Conservation (phyloP, 1,140 invertebrate species). For the Lordiphosa mommai region DNA sequence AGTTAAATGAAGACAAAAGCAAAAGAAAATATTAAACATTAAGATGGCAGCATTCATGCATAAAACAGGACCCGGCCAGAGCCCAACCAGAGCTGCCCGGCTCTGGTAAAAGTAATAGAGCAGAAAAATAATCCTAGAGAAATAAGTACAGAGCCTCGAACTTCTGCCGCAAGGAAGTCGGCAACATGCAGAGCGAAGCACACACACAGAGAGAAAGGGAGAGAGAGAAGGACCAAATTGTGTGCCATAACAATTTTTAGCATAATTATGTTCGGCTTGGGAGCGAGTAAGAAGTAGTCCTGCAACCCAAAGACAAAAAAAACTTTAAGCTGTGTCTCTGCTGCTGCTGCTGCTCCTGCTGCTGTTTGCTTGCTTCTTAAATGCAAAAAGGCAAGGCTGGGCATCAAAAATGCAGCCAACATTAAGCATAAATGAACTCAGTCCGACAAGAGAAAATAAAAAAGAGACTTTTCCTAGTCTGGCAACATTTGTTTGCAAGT, state of each 20-base stretch:
- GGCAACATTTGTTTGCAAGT: slow-evolving; percentile 44
- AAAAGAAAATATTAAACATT: slow-evolving; percentile 68
- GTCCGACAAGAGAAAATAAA: slow-evolving; percentile 11
- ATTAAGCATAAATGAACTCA: slow-evolving; percentile 70
- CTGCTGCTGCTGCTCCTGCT: not conserved
- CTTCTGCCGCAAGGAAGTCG: slow-evolving; percentile 40
- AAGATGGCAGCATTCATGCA: slow-evolving; percentile 67
- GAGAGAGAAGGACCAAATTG: slow-evolving; percentile 36
- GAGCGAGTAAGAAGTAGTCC: slow-evolving; percentile 8
- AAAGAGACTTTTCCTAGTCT: slow-evolving; percentile 26
- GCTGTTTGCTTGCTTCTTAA: slow-evolving; percentile 1
- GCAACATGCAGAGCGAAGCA: slow-evolving; percentile 18
- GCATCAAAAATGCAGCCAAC: slow-evolving; percentile 68
- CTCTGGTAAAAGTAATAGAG: slow-evolving; percentile 53
- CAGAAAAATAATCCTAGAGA: slow-evolving; percentile 51
- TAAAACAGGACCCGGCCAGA: slow-evolving; percentile 32
- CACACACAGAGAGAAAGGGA: slow-evolving; percentile 18
- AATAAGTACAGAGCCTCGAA: slow-evolving; percentile 45
- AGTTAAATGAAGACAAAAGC: slow-evolving; percentile 62
- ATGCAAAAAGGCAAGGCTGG: slow-evolving; percentile 24
- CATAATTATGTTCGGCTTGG: slow-evolving; percentile 68
- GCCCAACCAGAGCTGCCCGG: slow-evolving; percentile 11
- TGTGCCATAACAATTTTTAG: slow-evolving; percentile 73
- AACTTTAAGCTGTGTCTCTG: slow-evolving; percentile 27
- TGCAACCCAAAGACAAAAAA: slow-evolving; percentile 33